Conservation (phyloP, 2,888 invertebrate genomes). For the Coelopa pilipes region DNA sequence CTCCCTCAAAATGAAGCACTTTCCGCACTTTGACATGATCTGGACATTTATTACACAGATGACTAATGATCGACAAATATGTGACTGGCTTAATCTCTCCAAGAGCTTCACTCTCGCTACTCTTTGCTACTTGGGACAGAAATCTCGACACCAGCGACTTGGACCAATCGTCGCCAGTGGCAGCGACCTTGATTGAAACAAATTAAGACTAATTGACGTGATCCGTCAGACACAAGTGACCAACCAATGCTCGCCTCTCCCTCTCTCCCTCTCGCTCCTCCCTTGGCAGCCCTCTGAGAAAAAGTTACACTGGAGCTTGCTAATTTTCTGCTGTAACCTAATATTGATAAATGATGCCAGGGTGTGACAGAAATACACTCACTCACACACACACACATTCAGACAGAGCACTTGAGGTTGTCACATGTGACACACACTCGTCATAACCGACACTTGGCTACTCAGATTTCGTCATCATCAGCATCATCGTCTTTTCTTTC, state of each 20-base stretch:
- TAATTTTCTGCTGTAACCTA: constrained; percentile 25
- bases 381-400: too few relatives aligned
- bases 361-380: constrained; percentile 37
- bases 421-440: constrained; percentile 32
- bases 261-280: not conserved
- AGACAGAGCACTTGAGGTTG: not conserved
- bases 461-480: constrained; percentile 8
- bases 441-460: constrained; percentile 7
- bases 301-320: constrained; percentile 13
- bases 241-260: too few relatives aligned
- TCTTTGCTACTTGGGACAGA: too few relatives aligned
- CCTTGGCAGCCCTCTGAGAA: not conserved
- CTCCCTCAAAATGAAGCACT: too few relatives aligned
- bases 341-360: constrained; percentile 44
- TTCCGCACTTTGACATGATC: too few relatives aligned
- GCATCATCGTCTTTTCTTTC: not conserved
- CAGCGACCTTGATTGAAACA: constrained; percentile 27
- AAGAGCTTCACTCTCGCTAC: too few relatives aligned
- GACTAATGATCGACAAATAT: too few relatives aligned
- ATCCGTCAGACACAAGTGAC: constrained; percentile 1
- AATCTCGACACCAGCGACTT: too few relatives aligned
- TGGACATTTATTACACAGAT: too few relatives aligned
- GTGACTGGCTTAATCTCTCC: too few relatives aligned
- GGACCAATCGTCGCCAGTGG: not conserved
- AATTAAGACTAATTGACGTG: constrained; percentile 29